Evolutionary conservation across 2,888 invertebrate species (phyloP), one percentile per base, ranked within the genome.

Genomic region (Ophion obscuratus): DNA sequence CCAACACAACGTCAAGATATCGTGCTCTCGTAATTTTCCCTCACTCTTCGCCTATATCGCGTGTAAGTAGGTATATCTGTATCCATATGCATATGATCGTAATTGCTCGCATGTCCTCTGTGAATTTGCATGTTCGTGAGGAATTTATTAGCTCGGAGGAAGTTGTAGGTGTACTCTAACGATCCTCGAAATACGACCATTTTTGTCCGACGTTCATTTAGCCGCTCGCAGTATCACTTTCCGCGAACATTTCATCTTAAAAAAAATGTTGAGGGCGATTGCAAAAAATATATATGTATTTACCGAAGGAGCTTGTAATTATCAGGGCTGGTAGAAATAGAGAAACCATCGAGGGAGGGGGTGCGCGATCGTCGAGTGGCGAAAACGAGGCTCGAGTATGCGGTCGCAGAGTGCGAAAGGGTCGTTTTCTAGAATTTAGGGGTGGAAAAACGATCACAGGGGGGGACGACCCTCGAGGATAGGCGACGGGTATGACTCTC

Each of bases 91-190:
- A 61, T 59, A 47, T 70, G 70, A 64, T 66, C 64, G 47, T 11
- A 62, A 14, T 62, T 79, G 36, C 79, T 83, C 83, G 83, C 83
- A 79, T 79, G 83, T 79, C 79, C 40, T 44, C 61, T 62, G 68
- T 40, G 70, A 79, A 83, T 83, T 79, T 83, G 83, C 83, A 83
- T 83, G 79, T 79, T 83, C 62, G 68, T 6, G 40, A 83, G 79
- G 79, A 83, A 83, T 83, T 79, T 75, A 75, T 79, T 79, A 79
- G 53, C 83, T 83, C 24, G 57, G 53, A 79, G 68, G 57, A 47
- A 66, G 71, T 67, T 71, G 78, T 79, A 79, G 83, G 79, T 79
- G 83, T 74, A 79, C 62, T 71, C 74, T 75, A 5, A 53, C 79
- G 40, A 53, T 83, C 62, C 53, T 62, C 78, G 31, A 53, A 59